These are phyloP conservation scores for Ondatra zibethicus DNA, from an alignment of 2,113 vertebrate genomes.

Conservation along the genomic window DNA sequence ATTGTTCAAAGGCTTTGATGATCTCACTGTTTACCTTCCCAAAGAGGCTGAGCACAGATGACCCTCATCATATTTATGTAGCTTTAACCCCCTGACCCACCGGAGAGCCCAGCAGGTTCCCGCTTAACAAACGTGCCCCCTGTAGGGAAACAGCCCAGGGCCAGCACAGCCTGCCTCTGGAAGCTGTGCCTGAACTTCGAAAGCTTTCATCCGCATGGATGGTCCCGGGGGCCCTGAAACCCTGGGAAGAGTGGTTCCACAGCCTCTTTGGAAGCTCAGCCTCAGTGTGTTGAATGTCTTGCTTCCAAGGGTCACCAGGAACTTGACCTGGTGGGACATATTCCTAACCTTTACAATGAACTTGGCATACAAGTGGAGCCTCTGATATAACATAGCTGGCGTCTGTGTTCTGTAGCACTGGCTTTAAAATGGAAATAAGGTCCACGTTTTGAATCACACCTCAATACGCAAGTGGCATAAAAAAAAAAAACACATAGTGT, in stretches of 20 bases:
- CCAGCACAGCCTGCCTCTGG: not conserved
- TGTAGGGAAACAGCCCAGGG: not conserved
- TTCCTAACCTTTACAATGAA: not conserved
- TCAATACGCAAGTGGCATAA: not conserved
- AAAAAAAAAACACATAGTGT: not conserved
- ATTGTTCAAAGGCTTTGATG: conserved; percentile 66
- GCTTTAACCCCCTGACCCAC: conserved; percentile 75
- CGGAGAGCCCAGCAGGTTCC: conserved; percentile 39
- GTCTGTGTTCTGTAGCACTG: not conserved
- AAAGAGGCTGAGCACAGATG: conserved; percentile 73
- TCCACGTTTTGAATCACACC: not conserved
- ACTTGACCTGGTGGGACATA: not conserved
- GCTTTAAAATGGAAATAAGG: not conserved
- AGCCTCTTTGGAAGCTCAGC: not conserved
- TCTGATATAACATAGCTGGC: not conserved
- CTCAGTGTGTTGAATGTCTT: rapidly evolving
- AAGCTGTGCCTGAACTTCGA: not conserved
- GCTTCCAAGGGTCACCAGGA: not conserved
- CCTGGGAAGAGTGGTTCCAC: not conserved
- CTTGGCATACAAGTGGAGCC: not conserved
- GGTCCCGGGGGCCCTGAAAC: conserved; percentile 20
- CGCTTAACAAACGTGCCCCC: conserved; percentile 48
- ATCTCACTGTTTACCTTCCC: conserved; percentile 77
- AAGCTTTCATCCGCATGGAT: conserved; percentile 70
- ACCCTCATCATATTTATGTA: conserved; percentile 76